Evolutionary conservation across 1,140 invertebrate species (phyloP), one percentile per base, ranked within the genome.

Genomic region (Sarcophaga peregrina): DNA sequence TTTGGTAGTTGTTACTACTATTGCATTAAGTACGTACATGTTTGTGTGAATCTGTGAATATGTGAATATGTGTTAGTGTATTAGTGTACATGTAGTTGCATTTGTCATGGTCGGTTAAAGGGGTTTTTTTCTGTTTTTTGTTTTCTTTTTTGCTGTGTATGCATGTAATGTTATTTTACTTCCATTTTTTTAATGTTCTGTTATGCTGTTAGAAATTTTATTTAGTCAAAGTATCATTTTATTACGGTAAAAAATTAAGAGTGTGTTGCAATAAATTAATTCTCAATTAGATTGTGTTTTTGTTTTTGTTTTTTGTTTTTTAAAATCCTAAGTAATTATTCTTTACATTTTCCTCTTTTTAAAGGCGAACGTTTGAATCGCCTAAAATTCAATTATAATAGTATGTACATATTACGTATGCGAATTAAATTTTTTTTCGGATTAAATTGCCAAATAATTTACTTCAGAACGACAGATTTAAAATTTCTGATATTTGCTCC

Each of bases 161-260:
- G 62, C 20, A 68, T n/a, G 25, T 37, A 37, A n/a, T n/a, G n/a
- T 37, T 37, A 37, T 37, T 37, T 1, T 37, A 37, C 25, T 37
- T 37, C 25, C 25, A 2, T 37, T 37, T 37, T 37, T 37, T 37
- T 37, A 37, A 37, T 37, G 25, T 37, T 37, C 25, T 37, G 25
- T 37, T 37, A 37, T 20, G 62, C n/a, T 68, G n/a, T 68, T 68
- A 68, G 62, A 20, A 68, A 20, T 68, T 68, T 68, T 68, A 68
- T 68, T 68, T 68, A 68, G 62, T 68, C 62, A 68, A 68, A 68
- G 62, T 68, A 68, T 68, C 62, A 68, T 68, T 68, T 68, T 68
- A 25, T 68, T 68, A 68, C 62, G 20, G 62, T 68, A 37, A 37
- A 37, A 37, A 37, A 37, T 37, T 37, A 37, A 37, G 25, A 37